Conservation (phyloP, 2,113 vertebrate species). For the Larimichthys crocea region DNA sequence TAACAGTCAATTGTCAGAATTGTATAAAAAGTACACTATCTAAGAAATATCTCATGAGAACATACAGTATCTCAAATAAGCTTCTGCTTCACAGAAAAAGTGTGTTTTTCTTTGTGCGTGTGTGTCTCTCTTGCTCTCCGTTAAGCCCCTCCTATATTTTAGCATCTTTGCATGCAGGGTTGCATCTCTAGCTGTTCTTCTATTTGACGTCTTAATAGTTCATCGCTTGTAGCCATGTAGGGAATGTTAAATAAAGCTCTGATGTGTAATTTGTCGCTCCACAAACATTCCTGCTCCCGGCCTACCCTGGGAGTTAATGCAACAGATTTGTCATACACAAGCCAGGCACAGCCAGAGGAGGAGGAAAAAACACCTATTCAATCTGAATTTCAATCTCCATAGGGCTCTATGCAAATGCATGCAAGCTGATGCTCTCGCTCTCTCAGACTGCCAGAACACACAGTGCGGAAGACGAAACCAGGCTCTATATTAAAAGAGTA, state of each 20-base stretch:
- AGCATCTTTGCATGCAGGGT: conserved; percentile 66
- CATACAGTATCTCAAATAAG: neutral
- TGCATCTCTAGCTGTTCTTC: conserved; percentile 62
- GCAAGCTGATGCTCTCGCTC: conserved; percentile 57
- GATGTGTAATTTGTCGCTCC: conserved; percentile 82
- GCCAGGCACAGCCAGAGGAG: conserved; percentile 70
- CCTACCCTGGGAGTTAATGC: conserved; percentile 82
- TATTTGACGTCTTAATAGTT: conserved; percentile 80
- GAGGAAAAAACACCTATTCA: conserved; percentile 70
- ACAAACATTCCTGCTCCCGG: conserved; percentile 79
- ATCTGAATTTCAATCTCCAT: conserved; percentile 80
- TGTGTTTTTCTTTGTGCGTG: no score
- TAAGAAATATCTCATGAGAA: conserved; percentile 21
- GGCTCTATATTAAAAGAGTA: conserved; percentile 39
- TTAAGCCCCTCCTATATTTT: conserved; percentile 36
- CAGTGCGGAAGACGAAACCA: conserved; percentile 43
- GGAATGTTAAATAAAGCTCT: conserved; percentile 81
- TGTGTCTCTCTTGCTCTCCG: neutral
- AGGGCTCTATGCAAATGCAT: conserved; percentile 75
- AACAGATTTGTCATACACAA: conserved; percentile 82
- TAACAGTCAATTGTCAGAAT: neutral
- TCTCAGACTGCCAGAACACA: conserved; percentile 58
- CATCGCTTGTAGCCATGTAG: conserved; percentile 76
- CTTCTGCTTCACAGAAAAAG: neutral
- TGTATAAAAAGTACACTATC: neutral